Conservation (phyloP, 2,888 invertebrate species). For the Anodontia alba region DNA sequence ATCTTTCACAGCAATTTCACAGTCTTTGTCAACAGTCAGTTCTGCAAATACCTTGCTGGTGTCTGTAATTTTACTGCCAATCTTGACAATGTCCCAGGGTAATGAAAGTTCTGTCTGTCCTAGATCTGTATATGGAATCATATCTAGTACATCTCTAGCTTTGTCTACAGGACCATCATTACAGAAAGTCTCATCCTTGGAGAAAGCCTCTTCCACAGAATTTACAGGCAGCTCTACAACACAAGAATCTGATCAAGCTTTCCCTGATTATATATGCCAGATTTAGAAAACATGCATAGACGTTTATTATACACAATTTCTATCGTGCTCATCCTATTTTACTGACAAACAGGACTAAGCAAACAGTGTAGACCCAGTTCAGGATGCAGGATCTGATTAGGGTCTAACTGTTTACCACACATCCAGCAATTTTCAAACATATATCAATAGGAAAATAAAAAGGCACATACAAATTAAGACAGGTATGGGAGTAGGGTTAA, state of each 20-base stretch:
- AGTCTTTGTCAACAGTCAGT: neutral
- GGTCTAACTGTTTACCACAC: too few relatives aligned
- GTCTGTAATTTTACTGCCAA: neutral
- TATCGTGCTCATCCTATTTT: too few relatives aligned
- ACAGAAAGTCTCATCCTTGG: neutral
- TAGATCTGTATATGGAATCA: neutral
- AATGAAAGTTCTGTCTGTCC: slow-evolving; percentile 5
- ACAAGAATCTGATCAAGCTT: neutral
- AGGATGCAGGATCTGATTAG: too few relatives aligned
- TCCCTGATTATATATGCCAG: too few relatives aligned
- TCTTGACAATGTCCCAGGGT: neutral
- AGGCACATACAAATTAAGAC: too few relatives aligned
- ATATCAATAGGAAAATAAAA: too few relatives aligned
- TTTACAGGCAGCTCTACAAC: neutral
- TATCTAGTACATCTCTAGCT: neutral
- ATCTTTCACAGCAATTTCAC: neutral
- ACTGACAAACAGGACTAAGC: too few relatives aligned
- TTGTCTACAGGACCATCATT: neutral
- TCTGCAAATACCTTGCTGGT: neutral
- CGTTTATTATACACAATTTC: too few relatives aligned
- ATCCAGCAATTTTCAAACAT: too few relatives aligned
- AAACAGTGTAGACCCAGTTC: too few relatives aligned
- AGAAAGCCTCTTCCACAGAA: neutral
- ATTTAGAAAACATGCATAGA: too few relatives aligned
- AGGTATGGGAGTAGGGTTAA: too few relatives aligned